Evolutionary conservation across 2,888 invertebrate genomes (phyloP), one percentile per base, ranked within the genome.

Genomic region (Pristionchus japonicus): DNA sequence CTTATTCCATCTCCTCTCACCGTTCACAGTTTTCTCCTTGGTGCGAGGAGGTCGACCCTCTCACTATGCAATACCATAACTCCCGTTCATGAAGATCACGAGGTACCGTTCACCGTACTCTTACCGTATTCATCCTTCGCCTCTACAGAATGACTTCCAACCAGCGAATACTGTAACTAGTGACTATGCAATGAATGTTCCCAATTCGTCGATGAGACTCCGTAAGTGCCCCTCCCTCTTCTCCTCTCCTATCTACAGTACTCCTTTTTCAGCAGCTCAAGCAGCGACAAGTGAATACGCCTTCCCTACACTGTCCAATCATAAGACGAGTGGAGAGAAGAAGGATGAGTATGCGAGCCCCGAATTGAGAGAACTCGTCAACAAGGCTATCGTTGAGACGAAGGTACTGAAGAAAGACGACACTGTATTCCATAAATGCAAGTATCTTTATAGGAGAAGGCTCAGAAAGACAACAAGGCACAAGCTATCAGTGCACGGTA

Each of bases 141-240:
- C n/a, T 77, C 15, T 80, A 37, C 47, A 80, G 80, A 49, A 80
- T 49, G 80, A 80, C 31, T 80, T 80, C 80, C 80, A 80, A 47
- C 49, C 43, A 49, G 47, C 80, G 37, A 80, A 47, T 3, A 49
- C 49, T 17, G 80, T 80, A 3, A 80, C 47, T 47, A 80, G 80
- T 80, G 80, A 80, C 80, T 80, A 80, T 80, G 80, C 80, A 27
- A 80, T 80, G 43, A 80, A 80, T 80, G 80, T 80, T 80, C 80
- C 80, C 17, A 47, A 49, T n/a, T 80, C 80, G 27, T 49, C 80
- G n/a, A 80, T 80, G 15, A 47, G 80, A 47, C 80, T 80, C 20
- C 80, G 80, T 80, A 37, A 74, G 40, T 47, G 70, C 13, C 4
- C 15, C 4, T 80, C 17, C 31, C 31, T 13, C 20, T 67, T 67